Evolutionary conservation across 2,797 vertebrate species (phyloP).

Genomic region (Hypotaenidia okinawae): DNA sequence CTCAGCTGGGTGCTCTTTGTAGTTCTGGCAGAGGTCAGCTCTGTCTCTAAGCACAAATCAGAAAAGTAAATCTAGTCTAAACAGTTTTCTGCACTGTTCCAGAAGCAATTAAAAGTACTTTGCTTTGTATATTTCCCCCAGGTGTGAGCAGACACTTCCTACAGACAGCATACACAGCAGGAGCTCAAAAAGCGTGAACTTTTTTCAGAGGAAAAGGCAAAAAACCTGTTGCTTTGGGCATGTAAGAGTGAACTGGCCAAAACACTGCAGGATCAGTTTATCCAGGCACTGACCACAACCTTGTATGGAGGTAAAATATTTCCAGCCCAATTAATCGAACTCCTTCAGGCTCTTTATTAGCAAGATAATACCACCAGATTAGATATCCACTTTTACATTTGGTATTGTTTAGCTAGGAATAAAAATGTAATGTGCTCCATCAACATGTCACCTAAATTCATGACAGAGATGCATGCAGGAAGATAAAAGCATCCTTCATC

Average conservation of each 20-base stretch:
- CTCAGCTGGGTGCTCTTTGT: constrained; percentile 69
- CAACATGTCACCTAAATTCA: background rate
- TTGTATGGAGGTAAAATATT: background rate
- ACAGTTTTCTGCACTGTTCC: constrained; percentile 65
- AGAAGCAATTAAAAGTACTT: constrained; percentile 66
- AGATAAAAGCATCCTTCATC: background rate
- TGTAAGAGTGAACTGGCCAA: background rate
- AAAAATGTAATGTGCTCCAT: background rate
- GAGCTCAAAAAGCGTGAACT: constrained; percentile 22
- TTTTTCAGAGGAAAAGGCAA: background rate
- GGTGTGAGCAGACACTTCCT: constrained; percentile 63
- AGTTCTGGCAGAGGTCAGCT: constrained; percentile 67
- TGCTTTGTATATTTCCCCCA: constrained; percentile 52
- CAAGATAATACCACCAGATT: background rate
- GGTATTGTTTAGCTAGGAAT: background rate
- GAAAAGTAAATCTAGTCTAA: constrained; percentile 68
- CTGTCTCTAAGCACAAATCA: constrained; percentile 66
- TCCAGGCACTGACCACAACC: background rate
- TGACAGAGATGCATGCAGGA: background rate
- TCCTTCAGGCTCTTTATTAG: background rate
- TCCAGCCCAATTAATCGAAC: background rate
- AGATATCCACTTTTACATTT: background rate
- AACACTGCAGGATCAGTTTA: background rate
- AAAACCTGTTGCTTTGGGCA: background rate
- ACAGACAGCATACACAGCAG: constrained; percentile 27